phyloP scores from a whole-genome alignment of 1,140 invertebrate species.

The Cydia splendana region DNA sequence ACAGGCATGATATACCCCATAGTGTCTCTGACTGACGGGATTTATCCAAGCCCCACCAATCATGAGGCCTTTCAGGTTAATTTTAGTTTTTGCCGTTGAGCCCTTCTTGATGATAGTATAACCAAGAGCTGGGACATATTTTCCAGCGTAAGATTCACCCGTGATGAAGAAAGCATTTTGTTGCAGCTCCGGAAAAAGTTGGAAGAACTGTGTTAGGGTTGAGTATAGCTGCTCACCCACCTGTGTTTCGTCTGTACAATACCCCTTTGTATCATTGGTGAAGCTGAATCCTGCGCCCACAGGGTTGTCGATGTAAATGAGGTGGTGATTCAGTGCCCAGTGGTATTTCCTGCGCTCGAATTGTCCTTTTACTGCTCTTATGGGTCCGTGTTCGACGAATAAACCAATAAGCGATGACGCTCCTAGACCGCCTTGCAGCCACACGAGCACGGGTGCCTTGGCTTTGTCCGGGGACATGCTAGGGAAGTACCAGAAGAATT shows the following conservation, averaged over 20 bases:
- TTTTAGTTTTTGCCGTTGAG: not conserved
- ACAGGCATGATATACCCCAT: too few relatives aligned
- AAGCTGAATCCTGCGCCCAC: conserved; percentile 88
- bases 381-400: conserved; percentile 88
- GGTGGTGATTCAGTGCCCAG: conserved; percentile 84
- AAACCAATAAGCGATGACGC: conserved; percentile 86
- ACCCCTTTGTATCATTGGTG: conserved; percentile 79
- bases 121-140: not conserved
- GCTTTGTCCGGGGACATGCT: conserved; percentile 57
- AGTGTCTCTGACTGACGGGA: not conserved
- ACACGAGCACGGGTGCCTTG: conserved; percentile 82
- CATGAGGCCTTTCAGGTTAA: not conserved
- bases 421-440: conserved; percentile 88
- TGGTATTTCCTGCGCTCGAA: conserved; percentile 80
- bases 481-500: conserved; percentile 88
- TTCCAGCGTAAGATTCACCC: not conserved
- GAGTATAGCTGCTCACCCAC: conserved; percentile 82
- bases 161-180: conserved; percentile 78
- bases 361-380: not conserved
- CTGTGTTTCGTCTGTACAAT: conserved; percentile 81
- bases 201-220: conserved; percentile 76
- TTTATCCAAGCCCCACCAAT: not conserved
- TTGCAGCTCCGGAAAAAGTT: conserved; percentile 82
- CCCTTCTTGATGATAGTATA: not conserved
- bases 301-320: conserved; percentile 91